Evolutionary conservation across 2,888 invertebrate genomes (phyloP).

Genomic region (Apotomis betuletana): DNA sequence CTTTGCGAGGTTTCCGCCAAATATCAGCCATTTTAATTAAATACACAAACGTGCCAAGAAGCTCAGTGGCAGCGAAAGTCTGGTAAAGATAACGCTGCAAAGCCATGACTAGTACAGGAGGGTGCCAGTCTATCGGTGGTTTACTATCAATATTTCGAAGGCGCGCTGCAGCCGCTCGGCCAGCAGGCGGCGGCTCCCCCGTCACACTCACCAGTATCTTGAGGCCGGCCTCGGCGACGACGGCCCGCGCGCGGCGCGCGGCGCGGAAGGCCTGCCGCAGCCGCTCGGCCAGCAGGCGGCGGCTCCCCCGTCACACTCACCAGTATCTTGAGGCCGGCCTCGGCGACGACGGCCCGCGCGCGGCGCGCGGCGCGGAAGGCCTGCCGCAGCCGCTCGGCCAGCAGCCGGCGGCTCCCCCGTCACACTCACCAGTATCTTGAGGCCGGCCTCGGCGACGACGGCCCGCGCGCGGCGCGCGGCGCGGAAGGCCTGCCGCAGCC

Average conservation of each 20-base stretch:
- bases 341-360: slow-evolving; percentile 79
- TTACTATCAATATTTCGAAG: no score
- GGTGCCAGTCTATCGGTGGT: no score
- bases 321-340: slow-evolving; percentile 66
- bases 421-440: background rate
- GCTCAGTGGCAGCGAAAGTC: no score
- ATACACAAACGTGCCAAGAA: no score
- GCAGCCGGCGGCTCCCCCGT: slow-evolving; percentile 49
- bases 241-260: slow-evolving; percentile 59
- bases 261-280: slow-evolving; percentile 86
- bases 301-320: background rate
- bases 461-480: slow-evolving; percentile 78
- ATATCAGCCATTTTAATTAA: no score
- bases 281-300: slow-evolving; percentile 78
- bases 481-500: slow-evolving; percentile 88
- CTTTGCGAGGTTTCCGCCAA: no score
- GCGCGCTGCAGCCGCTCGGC: slow-evolving; percentile 52
- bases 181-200: background rate
- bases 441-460: slow-evolving; percentile 84
- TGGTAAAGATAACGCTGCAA: no score
- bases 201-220: background rate
- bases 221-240: slow-evolving; percentile 84
- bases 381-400: slow-evolving; percentile 53
- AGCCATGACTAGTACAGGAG: no score
- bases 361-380: slow-evolving; percentile 83